phyloP scores from a whole-genome alignment of 2,888 invertebrate species.

The Orchesella flavescens region DNA sequence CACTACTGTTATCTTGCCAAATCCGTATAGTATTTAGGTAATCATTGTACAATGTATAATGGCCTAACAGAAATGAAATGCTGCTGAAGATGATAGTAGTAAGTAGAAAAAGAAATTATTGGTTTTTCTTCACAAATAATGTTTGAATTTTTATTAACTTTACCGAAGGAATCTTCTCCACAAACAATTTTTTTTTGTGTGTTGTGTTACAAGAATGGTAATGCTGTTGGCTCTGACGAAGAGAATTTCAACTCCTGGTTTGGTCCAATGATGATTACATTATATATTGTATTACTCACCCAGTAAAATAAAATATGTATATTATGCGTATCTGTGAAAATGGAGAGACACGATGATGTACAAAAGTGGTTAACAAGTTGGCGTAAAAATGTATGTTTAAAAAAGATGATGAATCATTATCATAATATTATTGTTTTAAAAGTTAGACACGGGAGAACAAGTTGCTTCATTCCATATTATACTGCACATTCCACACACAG shows the following conservation, averaged over 20 bases:
- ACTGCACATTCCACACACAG: conserved; percentile 21
- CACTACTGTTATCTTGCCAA: no score
- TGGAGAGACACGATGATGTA: not conserved
- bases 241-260: not conserved
- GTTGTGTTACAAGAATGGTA: conserved; percentile 3
- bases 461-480: not conserved
- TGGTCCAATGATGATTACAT: not conserved
- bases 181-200: not conserved
- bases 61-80: no score
- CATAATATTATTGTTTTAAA: conserved; percentile 32
- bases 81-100: no score
- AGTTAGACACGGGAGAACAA: not conserved
- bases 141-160: no score
- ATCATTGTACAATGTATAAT: not conserved
- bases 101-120: not conserved
- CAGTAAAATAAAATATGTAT: no score
- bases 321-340: not conserved
- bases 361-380: conserved; percentile 58
- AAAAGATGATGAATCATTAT: conserved; percentile 26
- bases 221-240: conserved; percentile 18
- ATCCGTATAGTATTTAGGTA: conserved; percentile 1
- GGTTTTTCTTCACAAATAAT: not conserved
- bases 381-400: conserved; percentile 38
- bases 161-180: not conserved
- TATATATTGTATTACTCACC: not conserved